Evolutionary conservation across 1,140 invertebrate species (phyloP).

Genomic region (Leguminivora glycinivorella): DNA sequence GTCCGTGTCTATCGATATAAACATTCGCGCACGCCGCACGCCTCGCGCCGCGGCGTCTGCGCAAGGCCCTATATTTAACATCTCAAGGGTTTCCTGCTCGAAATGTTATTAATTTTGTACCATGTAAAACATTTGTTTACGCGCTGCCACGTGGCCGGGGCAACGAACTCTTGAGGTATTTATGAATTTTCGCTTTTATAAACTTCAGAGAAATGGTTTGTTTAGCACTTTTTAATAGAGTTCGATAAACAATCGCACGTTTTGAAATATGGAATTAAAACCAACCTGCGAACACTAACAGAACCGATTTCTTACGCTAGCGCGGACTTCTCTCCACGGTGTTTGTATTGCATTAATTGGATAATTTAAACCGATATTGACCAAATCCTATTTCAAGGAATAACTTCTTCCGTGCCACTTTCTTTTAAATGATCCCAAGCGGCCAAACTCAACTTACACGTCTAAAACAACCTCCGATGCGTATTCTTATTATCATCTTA

Average conservation of each 20-base stretch:
- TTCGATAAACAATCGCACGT: neutral
- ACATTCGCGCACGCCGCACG: slow-evolving; percentile 54
- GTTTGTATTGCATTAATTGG: slow-evolving; percentile 13
- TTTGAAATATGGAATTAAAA: neutral
- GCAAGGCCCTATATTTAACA: slow-evolving; percentile 65
- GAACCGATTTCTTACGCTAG: neutral
- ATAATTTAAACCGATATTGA: slow-evolving; percentile 11
- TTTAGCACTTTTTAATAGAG: neutral
- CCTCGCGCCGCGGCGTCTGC: slow-evolving; percentile 52
- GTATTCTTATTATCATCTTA: slow-evolving; percentile 3
- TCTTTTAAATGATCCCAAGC: slow-evolving; percentile 7
- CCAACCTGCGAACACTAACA: neutral
- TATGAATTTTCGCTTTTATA: slow-evolving; percentile 35
- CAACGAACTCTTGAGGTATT: slow-evolving; percentile 59
- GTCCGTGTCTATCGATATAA: slow-evolving; percentile 53
- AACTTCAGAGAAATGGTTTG: slow-evolving; percentile 29
- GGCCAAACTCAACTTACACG: neutral
- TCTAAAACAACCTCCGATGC: neutral
- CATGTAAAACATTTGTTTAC: slow-evolving; percentile 64
- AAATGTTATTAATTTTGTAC: slow-evolving; percentile 72
- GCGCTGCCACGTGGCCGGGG: slow-evolving; percentile 57
- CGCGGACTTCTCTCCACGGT: neutral
- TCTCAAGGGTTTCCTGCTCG: slow-evolving; percentile 70
- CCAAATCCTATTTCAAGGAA: slow-evolving; percentile 4
- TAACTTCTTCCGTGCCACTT: slow-evolving; percentile 17